Conservation (phyloP, 2,888 invertebrate genomes). For the Neocrepidodera transversa region DNA sequence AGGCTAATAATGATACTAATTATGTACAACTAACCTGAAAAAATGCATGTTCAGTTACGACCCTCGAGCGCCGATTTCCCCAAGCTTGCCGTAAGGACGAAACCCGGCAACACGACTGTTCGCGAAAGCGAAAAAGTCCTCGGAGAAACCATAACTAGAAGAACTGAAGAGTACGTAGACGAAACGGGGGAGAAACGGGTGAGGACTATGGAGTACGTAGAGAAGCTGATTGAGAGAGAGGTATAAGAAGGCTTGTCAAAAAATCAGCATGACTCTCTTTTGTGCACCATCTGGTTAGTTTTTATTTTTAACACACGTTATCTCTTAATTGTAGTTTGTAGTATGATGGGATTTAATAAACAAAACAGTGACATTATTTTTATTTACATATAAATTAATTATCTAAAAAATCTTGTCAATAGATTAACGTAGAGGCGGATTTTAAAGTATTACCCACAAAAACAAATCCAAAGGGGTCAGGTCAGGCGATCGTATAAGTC, state of each 20-base stretch:
- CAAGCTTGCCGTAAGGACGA: constrained; percentile 87
- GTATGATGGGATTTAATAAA: neutral
- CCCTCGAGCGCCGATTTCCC: constrained; percentile 76
- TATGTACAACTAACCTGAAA: constrained; percentile 48
- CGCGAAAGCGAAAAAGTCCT: constrained; percentile 90
- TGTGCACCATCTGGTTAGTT: constrained; percentile 56
- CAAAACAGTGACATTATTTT: neutral
- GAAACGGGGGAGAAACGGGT: constrained; percentile 88
- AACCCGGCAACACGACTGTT: constrained; percentile 82
- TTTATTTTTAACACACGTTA: constrained; percentile 45
- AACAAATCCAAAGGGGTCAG: too few species aligned
- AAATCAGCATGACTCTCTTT: constrained; percentile 51
- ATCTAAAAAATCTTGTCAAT: too few species aligned
- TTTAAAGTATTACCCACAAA: too few species aligned
- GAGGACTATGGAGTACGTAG: constrained; percentile 91
- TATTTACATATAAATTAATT: too few species aligned
- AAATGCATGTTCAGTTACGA: constrained; percentile 59
- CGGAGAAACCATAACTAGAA: constrained; percentile 84
- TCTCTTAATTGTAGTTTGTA: constrained; percentile 29
- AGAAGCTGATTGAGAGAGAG: constrained; percentile 96
- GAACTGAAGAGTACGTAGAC: constrained; percentile 89
- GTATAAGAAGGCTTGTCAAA: constrained; percentile 63
- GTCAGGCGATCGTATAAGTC: too few species aligned
- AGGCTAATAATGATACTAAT: constrained; percentile 50
- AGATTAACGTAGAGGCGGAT: too few species aligned